Conservation (phyloP, 2,888 invertebrate species). For the Drosophila engyochracea region DNA sequence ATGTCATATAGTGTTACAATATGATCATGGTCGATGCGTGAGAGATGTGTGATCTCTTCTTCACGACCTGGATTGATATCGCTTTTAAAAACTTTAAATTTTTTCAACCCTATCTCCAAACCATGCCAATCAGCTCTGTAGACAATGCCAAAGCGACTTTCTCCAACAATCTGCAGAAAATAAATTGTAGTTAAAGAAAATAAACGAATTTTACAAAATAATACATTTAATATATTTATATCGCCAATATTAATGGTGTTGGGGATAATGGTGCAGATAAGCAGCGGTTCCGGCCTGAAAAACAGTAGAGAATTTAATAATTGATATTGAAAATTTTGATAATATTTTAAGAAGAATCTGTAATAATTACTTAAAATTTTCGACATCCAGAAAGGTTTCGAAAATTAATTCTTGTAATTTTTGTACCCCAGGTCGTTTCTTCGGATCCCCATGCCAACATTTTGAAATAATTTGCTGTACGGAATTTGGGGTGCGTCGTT, state of each 20-base stretch:
- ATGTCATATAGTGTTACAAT: not conserved
- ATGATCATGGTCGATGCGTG: not conserved
- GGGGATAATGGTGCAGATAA: no score
- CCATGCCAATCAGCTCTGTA: not conserved
- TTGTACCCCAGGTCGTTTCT: not conserved
- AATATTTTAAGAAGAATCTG: no score
- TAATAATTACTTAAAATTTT: no score
- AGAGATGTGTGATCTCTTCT: not conserved
- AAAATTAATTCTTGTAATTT: fast-evolving
- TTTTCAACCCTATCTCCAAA: not conserved
- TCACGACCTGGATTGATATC: not conserved
- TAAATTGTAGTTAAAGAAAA: no score
- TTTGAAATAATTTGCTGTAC: not conserved
- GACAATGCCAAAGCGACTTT: not conserved
- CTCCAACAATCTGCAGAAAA: not conserved
- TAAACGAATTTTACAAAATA: not conserved
- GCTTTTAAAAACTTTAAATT: not conserved
- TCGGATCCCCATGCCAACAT: not conserved
- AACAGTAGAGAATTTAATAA: not conserved
- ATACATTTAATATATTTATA: not conserved
- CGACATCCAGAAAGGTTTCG: fast-evolving
- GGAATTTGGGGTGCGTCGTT: not conserved
- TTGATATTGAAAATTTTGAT: not conserved
- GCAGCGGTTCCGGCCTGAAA: not conserved
- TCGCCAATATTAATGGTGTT: not conserved